phyloP scores from a whole-genome alignment of 1,140 invertebrate genomes.

The Neuroterus valhalla region DNA sequence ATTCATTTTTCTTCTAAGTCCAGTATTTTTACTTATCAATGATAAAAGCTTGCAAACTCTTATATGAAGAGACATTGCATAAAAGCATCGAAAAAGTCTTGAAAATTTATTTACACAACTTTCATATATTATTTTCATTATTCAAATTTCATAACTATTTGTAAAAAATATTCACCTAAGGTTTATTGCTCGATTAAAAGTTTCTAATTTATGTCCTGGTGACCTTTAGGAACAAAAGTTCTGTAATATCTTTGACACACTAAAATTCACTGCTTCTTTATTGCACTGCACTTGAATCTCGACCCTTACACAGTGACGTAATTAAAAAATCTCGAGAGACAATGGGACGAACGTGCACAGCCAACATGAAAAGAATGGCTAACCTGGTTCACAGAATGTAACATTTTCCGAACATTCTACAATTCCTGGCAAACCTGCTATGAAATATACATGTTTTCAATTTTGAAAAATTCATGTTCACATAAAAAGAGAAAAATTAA shows the following conservation, averaged over 20 bases:
- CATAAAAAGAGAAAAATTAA: too few relatives aligned
- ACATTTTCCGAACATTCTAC: background rate
- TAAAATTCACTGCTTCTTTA: background rate
- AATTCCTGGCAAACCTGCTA: background rate
- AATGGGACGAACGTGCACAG: background rate
- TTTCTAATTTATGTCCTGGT: background rate
- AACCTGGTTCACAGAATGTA: background rate
- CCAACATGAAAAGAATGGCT: background rate
- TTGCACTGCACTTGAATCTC: constrained; percentile 2
- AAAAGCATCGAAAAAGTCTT: too few relatives aligned
- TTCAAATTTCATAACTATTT: too few relatives aligned
- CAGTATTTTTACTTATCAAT: too few relatives aligned
- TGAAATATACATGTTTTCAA: background rate
- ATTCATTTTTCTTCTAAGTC: too few relatives aligned
- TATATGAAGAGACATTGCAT: too few relatives aligned
- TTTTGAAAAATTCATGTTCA: too few relatives aligned
- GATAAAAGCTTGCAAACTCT: too few relatives aligned
- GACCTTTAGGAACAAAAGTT: background rate
- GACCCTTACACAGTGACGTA: constrained; percentile 3
- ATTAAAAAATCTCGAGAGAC: constrained; percentile 7
- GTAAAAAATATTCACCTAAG: too few relatives aligned
- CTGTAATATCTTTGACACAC: background rate
- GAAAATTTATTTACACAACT: too few relatives aligned
- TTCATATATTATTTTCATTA: too few relatives aligned
- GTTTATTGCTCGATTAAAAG: too few relatives aligned